Conservation (phyloP, 2,797 vertebrate species). For the Babyrousa celebensis region DNA sequence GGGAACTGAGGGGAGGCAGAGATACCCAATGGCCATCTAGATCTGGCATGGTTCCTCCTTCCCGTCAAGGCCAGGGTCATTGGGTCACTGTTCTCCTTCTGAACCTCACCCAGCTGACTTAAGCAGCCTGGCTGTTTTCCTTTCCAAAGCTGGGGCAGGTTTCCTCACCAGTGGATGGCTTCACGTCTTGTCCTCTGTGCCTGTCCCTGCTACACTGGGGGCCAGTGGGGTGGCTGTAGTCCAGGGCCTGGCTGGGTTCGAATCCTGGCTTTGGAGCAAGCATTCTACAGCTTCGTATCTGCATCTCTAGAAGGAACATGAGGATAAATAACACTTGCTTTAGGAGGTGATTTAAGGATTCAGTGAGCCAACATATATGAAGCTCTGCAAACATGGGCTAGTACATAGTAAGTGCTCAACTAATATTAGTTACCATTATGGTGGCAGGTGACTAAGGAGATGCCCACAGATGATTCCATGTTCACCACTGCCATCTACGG, state of each 20-base stretch:
- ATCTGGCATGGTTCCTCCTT: not conserved
- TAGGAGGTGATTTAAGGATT: not conserved
- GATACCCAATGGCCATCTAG: fast-evolving
- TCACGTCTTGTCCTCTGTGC: not conserved
- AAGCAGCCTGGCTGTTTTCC: not conserved
- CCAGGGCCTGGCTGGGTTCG: not conserved
- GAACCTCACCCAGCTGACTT: not conserved
- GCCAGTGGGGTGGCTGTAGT: not conserved
- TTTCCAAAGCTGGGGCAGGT: not conserved
- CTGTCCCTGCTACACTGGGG: not conserved
- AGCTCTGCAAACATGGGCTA: not conserved
- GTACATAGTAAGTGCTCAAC: not conserved
- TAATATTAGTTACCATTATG: fast-evolving
- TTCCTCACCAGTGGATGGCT: not conserved
- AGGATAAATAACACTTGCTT: too few species aligned
- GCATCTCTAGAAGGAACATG: not conserved
- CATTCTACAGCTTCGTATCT: fast-evolving
- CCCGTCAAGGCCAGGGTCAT: too few species aligned
- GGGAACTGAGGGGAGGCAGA: not conserved
- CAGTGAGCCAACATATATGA: fast-evolving
- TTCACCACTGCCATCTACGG: fast-evolving
- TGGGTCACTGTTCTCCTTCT: not conserved
- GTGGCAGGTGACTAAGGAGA: fast-evolving
- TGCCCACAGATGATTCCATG: not conserved
- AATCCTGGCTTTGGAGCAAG: not conserved